Percentiles rank a stretch among this genome's conserved stretches.
Conservation (phyloP, 2,797 vertebrate genomes). For the Steatocranus sp. region DNA sequence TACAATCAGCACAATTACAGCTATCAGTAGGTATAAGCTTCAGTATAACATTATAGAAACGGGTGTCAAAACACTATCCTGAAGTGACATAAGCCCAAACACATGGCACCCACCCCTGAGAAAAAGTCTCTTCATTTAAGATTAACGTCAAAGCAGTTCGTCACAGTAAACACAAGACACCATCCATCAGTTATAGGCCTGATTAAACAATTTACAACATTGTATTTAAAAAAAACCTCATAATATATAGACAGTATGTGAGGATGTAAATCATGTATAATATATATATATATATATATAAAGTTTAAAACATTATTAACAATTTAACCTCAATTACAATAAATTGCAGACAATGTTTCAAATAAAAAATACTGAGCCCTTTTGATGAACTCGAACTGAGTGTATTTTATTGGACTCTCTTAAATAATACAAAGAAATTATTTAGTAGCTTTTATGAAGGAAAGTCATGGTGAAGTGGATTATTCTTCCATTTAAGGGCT, state of each 20-base stretch:
- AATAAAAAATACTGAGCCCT: not conserved
- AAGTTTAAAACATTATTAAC: not conserved
- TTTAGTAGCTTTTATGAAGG: not conserved
- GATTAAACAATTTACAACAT: not conserved
- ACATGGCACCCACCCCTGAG: not conserved
- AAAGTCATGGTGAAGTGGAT: not conserved
- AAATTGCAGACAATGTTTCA: not conserved
- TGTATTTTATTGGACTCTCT: not conserved
- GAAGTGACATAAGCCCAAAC: not conserved
- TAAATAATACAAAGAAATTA: not conserved
- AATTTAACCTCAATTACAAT: not conserved
- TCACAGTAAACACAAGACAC: not conserved
- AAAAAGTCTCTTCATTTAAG: not conserved
- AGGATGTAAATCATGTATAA: not conserved
- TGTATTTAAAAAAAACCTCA: not conserved
- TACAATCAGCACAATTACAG: not conserved
- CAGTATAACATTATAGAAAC: not conserved
- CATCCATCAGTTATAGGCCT: not conserved
- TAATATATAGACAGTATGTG: not conserved
- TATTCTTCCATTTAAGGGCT: not conserved
- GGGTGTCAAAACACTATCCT: not conserved
- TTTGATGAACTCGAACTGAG: not conserved
- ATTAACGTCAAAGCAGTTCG: not conserved
- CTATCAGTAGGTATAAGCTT: not conserved
- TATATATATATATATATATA: not conserved